These are phyloP conservation scores for Sphaerodactylus townsendi DNA, from an alignment of 2,113 vertebrate genomes.

Conservation along the genomic window DNA sequence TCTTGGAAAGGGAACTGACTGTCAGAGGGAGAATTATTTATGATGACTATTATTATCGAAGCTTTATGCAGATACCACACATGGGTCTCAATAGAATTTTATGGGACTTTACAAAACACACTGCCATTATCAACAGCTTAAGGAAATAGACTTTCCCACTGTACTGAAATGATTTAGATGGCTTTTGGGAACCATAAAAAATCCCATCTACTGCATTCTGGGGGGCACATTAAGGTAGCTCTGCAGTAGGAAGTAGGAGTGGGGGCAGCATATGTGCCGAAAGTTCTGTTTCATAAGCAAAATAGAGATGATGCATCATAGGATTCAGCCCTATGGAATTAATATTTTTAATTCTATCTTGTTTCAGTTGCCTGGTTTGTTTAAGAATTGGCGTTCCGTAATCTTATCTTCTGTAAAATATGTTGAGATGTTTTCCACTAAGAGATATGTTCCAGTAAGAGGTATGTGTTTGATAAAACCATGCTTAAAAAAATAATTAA, in stretches of 20 bases:
- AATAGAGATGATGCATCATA: no score
- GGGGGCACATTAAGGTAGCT: no score
- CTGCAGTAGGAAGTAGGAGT: no score
- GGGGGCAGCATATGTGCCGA: no score
- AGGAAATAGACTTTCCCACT: constrained; percentile 33
- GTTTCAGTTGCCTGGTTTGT: not conserved
- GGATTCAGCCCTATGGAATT: no score
- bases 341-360: not conserved
- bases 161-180: constrained; percentile 36
- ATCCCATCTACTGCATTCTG: constrained; percentile 13
- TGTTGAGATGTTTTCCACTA: not conserved
- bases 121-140: constrained; percentile 37
- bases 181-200: constrained; percentile 32
- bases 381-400: not conserved
- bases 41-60: constrained; percentile 30
- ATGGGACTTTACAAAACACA: constrained; percentile 21
- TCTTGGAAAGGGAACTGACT: constrained; percentile 40
- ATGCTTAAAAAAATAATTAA: not conserved
- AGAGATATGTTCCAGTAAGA: not conserved
- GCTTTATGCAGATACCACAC: constrained; percentile 42
- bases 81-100: constrained; percentile 34
- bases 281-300: no score
- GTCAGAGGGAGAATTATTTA: constrained; percentile 31
- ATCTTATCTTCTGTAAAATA: not conserved
- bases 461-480: not conserved